Evolutionary conservation across 2,113 vertebrate species (phyloP).

Genomic region (Carassius gibelio): DNA sequence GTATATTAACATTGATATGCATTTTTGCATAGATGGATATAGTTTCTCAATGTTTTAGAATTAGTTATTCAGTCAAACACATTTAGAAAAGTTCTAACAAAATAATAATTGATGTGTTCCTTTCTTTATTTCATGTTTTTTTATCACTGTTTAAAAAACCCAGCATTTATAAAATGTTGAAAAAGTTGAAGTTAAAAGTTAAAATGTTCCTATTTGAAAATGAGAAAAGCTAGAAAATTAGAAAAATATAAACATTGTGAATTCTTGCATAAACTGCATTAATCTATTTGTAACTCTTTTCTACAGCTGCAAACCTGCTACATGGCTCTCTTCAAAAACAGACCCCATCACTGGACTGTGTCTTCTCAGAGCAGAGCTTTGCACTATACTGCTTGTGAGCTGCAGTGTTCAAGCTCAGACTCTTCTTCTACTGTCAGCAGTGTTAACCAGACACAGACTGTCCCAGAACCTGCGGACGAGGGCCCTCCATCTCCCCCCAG

Average conservation of each 20-base stretch:
- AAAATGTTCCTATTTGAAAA: neutral
- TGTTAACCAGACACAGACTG: neutral
- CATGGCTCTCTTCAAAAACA: constrained; percentile 26
- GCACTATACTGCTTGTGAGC: neutral
- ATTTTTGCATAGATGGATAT: neutral
- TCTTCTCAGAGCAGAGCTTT: neutral
- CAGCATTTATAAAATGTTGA: neutral
- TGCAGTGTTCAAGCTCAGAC: constrained; percentile 9
- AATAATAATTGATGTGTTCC: neutral
- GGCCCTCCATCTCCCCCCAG: constrained; percentile 74
- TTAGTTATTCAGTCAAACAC: neutral
- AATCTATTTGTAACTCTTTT: neutral
- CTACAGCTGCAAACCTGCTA: constrained; percentile 59
- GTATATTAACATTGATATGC: neutral
- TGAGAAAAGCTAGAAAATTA: neutral
- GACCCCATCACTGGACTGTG: neutral
- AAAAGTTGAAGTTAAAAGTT: neutral
- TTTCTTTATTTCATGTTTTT: neutral
- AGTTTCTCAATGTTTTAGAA: neutral
- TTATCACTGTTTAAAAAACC: neutral
- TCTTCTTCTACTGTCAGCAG: rapidly evolving
- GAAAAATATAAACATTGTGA: neutral
- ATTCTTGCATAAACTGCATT: neutral
- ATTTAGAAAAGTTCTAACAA: neutral
- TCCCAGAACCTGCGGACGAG: neutral